phyloP scores from a whole-genome alignment of 2,113 vertebrate genomes.

The Murina feae region DNA sequence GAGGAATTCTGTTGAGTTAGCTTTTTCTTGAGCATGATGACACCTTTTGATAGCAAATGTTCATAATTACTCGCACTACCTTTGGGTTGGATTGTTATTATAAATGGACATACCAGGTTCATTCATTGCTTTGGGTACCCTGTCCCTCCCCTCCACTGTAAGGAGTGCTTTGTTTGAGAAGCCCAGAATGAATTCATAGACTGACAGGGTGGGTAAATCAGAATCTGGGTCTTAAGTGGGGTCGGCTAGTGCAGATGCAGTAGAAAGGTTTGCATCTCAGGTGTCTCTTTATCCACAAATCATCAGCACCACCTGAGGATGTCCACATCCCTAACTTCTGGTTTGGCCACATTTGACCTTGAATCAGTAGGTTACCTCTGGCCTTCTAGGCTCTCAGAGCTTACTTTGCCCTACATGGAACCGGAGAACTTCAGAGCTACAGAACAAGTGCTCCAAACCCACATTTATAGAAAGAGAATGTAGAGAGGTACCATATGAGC shows the following conservation, averaged over 20 bases:
- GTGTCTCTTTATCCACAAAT: background rate
- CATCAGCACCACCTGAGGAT: background rate
- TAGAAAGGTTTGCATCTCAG: background rate
- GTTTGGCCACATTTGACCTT: background rate
- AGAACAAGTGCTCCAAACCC: background rate
- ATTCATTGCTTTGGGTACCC: background rate
- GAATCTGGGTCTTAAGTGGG: background rate
- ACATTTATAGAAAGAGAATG: background rate
- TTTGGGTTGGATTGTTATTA: background rate
- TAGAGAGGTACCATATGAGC: background rate
- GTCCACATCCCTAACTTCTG: background rate
- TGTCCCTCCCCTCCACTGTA: accelerated
- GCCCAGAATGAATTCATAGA: background rate
- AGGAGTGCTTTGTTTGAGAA: background rate
- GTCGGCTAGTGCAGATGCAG: background rate
- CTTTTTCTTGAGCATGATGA: background rate
- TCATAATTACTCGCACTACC: background rate
- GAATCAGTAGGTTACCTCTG: background rate
- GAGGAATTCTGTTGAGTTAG: background rate
- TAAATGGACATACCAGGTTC: background rate
- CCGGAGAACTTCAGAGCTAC: background rate
- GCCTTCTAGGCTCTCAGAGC: background rate
- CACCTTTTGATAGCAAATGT: background rate
- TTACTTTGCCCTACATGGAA: background rate
- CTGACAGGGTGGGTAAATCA: background rate